Base-by-base conservation (phyloP, 2,113 vertebrate species). In the Scolopax mira region DNA sequence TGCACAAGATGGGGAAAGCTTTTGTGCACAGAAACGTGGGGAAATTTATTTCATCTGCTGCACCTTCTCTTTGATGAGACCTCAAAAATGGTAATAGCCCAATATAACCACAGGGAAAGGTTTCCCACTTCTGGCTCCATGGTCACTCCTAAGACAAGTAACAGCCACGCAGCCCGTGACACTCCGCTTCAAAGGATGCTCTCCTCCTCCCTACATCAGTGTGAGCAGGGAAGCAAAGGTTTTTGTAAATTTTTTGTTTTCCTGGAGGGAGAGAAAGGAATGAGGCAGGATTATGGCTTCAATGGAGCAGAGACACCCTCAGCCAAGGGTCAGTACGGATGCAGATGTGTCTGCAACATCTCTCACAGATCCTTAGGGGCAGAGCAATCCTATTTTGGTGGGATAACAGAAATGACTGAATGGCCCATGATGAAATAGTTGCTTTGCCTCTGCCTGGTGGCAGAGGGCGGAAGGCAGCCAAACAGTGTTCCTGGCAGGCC, bases 381-480 rank as follows among this genome's bases (percentile, higher is more conserved):
- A 91, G 19, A 80, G 21, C 17, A 93, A 46, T 18, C 25, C n/a
- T 30, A 1, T 39, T 46, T 46, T 23, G 28, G 13, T 49, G 33
- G 21, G 39, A 1, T 35, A 5, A 35, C 4, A 86, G 33, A 60
- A 54, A 31, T n/a, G 19, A 48, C 7, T 13, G 54, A 52, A 21
- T 13, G 6, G 2, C 3, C 7, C 17, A 3, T 0, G 5, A 27
- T 42, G 54, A 69, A 65, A 13, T 9, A 13, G 1, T 11, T 44
- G 28, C 33, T 65, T 70, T 75, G 49, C 39, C 33, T 60, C 33
- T 70, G 11, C 3, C 46, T 2, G 11, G 17, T 57, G 66, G 49
- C 19, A n/a, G n/a, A n/a, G n/a, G n/a, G n/a, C 64, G 6, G 0
- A 1, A 85, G 14, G n/a, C 11, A 75, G 30, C 9, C 27, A 18